These are phyloP conservation scores for Lagopus muta DNA, from an alignment of 2,113 vertebrate genomes.

Conservation along the genomic window DNA sequence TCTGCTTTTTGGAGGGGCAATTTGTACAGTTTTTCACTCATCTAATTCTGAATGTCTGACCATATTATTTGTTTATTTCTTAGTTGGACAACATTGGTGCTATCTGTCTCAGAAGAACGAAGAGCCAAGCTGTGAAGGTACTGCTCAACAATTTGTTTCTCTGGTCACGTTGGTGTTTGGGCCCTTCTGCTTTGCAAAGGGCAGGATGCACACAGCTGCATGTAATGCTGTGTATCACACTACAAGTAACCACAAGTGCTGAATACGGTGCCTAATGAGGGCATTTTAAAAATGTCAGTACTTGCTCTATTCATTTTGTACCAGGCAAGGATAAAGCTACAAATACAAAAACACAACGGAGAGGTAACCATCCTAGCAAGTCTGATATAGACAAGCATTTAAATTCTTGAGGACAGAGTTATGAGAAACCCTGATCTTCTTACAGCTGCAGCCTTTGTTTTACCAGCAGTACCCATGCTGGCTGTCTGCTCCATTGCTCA, in stretches of 20 bases:
- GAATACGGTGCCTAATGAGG: not conserved
- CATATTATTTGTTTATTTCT: not conserved
- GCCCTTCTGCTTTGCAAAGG: not conserved
- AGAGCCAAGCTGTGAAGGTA: constrained; percentile 32
- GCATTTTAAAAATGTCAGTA: fast-evolving
- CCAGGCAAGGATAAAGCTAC: fast-evolving
- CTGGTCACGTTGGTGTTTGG: fast-evolving
- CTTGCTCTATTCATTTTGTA: not conserved
- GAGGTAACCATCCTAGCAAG: not conserved
- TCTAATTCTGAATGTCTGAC: not conserved
- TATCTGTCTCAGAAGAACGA: constrained; percentile 48
- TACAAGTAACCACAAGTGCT: not conserved
- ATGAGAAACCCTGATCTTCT: not conserved
- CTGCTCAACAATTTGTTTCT: not conserved
- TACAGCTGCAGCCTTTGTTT: not conserved
- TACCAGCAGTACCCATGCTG: not conserved
- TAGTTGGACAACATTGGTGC: constrained; percentile 52
- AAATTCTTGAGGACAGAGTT: not conserved
- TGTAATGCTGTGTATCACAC: fast-evolving
- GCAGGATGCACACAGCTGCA: not conserved
- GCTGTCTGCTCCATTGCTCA: not conserved
- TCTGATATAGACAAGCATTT: not conserved
- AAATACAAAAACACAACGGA: not conserved
- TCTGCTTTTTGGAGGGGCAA: not conserved
- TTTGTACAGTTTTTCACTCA: not conserved